phyloP scores from a whole-genome alignment of 2,888 invertebrate genomes.

The Neoscelio sp. region DNA sequence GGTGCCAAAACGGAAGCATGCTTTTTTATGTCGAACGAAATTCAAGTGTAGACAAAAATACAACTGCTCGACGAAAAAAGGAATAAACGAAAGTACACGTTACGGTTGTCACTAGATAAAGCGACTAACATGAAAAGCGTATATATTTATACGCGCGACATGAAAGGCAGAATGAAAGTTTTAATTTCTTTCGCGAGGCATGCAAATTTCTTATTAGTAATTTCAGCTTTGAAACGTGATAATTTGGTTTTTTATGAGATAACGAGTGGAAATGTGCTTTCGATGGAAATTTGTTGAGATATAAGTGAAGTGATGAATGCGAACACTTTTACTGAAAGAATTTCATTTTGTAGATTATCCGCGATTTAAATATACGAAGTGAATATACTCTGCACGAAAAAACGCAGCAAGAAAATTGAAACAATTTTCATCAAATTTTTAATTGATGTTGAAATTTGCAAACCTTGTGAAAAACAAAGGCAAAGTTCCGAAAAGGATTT shows the following conservation, averaged over 20 bases:
- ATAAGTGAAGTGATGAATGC: too few relatives aligned
- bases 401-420: too few relatives aligned
- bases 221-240: background rate
- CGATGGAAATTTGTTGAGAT: too few relatives aligned
- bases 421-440: too few relatives aligned
- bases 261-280: too few relatives aligned
- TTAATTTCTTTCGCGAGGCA: constrained; percentile 8
- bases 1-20: constrained; percentile 17
- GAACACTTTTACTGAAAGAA: too few relatives aligned
- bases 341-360: too few relatives aligned
- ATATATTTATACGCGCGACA: constrained; percentile 30
- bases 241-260: background rate
- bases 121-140: constrained; percentile 43
- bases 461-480: too few relatives aligned
- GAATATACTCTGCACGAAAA: too few relatives aligned
- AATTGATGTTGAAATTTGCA: too few relatives aligned
- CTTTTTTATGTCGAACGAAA: constrained; percentile 20
- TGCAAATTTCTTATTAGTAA: constrained; percentile 2
- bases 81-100: constrained; percentile 48
- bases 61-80: constrained; percentile 10
- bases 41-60: constrained; percentile 28
- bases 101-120: constrained; percentile 50
- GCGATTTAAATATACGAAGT: too few relatives aligned
- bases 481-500: too few relatives aligned
- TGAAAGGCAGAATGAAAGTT: constrained; percentile 10